Conservation (phyloP, 1,140 invertebrate species). For the Cherax quadricarinatus region DNA sequence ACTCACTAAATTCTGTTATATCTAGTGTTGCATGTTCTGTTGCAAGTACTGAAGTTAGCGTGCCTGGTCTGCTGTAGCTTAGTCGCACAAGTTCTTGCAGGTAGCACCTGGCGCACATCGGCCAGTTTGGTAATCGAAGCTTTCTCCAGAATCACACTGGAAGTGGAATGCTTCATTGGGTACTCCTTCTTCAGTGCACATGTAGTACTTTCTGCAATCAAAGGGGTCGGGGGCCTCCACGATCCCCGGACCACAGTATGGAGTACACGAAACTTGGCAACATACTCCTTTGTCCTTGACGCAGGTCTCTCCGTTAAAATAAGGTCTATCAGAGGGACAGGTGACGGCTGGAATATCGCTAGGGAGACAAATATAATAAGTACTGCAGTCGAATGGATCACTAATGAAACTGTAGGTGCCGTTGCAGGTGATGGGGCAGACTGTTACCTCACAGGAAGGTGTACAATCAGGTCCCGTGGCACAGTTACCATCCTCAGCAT, state of each 20-base stretch:
- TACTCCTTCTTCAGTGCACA: neutral
- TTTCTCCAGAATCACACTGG: neutral
- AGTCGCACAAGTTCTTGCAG: no score
- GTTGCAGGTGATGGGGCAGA: constrained; percentile 31
- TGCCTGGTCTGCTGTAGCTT: no score
- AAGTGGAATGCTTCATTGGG: neutral
- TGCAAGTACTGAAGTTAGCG: no score
- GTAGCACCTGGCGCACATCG: neutral
- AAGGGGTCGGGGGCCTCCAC: neutral
- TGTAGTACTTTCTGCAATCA: constrained; percentile 41
- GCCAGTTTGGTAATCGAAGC: neutral
- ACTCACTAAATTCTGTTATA: no score
- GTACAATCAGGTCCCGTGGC: neutral
- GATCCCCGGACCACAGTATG: neutral
- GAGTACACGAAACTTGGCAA: neutral
- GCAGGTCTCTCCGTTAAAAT: neutral
- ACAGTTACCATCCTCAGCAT: neutral
- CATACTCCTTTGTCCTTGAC: neutral
- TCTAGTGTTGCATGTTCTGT: no score
- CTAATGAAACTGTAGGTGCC: neutral
- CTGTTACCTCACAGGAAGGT: neutral
- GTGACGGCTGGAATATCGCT: neutral
- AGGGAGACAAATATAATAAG: neutral
- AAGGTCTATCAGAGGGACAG: neutral
- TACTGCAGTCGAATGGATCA: constrained; percentile 13